Base-by-base conservation (phyloP, 2,888 invertebrate species). In the Geotrupes spiniger region DNA sequence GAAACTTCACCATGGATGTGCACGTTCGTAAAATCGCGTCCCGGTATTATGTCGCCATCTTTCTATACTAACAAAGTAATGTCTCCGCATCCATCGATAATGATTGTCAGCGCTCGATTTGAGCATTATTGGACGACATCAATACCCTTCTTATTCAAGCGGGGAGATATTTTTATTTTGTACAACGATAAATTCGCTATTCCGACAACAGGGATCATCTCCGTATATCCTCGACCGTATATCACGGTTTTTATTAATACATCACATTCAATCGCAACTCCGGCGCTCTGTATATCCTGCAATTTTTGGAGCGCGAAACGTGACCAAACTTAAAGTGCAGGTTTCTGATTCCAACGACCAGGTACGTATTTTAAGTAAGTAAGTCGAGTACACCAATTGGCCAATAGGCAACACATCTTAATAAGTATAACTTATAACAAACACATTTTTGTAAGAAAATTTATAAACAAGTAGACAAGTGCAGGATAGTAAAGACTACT, bases 181-280 rank as follows among this genome's bases (percentile, higher is more conserved):
- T 52, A 40, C 54, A 51, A 51, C 56, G 46, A 59, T 59, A 58
- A 59, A 59, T 60, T 57, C 48, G 42, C 45, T 51, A 53, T 56
- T 59, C 55, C 56, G 56, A 52, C 53, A 59, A 56, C 56, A 54
- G 52, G 56, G 57, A 57, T 60, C 56, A 57, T 57, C 58, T 57
- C 53, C 56, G 56, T 60, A 56, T 56, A 59, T 56, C 53, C 53
- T 40, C 33, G 52, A 47, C 46, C 46, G 26, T 54, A 56, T 50
- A 56, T 56, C 53, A 54, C 41, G 44, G 46, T 52, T 56, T 54
- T 56, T 56, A 54, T 56, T 54, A 54, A 53, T 56, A 56, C 42
- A 37, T 54, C 49, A 56, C 47, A 38, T 37, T 45, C 28, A 38
- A 45, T 45, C 33, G 16, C 42, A 31, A 42, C 25, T 16, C 33